Percentiles rank a stretch among this genome's conserved stretches.
These are phyloP conservation scores for Ammospiza maritima DNA, from an alignment of 2,797 vertebrate genomes.

Conservation along the genomic window DNA sequence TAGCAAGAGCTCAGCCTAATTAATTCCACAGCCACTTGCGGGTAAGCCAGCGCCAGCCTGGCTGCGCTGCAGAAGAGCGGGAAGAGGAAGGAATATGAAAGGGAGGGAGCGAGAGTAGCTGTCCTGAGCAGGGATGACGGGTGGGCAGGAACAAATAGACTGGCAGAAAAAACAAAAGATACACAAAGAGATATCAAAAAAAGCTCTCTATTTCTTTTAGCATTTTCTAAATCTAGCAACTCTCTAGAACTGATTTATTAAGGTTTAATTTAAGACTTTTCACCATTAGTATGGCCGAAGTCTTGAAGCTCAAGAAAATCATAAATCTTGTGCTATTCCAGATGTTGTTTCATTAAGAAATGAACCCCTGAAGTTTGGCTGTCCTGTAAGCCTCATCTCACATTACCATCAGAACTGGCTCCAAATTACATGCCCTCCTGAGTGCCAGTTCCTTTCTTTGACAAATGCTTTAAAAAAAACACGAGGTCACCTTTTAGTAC, in stretches of 20 bases:
- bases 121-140: background rate
- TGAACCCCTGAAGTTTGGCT: background rate
- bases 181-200: background rate
- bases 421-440: background rate
- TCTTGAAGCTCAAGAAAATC: background rate
- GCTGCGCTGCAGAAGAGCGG: rapidly evolving
- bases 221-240: constrained; percentile 6
- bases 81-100: background rate
- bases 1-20: background rate
- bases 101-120: background rate
- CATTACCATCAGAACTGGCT: background rate
- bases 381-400: background rate
- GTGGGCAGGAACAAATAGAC: background rate
- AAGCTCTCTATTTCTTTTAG: background rate
- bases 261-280: background rate
- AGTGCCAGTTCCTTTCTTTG: background rate
- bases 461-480: background rate
- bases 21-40: background rate
- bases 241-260: background rate
- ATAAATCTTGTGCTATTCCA: background rate
- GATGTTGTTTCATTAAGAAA: background rate
- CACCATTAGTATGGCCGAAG: background rate
- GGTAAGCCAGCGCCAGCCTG: background rate
- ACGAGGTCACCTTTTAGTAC: background rate
- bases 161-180: background rate